phyloP scores from a whole-genome alignment of 2,888 invertebrate species.

The Nemapogon koenigi region DNA sequence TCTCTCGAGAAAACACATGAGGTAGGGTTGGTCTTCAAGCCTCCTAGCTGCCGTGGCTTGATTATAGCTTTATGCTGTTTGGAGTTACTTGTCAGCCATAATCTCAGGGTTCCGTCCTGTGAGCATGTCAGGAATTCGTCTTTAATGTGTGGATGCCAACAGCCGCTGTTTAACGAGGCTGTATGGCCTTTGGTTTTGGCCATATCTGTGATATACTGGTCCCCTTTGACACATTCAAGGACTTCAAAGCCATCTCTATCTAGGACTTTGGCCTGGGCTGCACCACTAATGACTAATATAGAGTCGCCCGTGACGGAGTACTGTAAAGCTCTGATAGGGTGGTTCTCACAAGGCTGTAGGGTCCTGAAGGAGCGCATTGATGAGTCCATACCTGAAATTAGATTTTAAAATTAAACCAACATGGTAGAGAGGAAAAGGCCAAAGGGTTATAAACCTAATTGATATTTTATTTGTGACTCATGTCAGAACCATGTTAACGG shows the following conservation, averaged over 20 bases:
- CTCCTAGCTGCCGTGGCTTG: constrained; percentile 86
- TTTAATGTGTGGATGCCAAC: constrained; percentile 91
- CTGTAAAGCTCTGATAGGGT: constrained; percentile 88
- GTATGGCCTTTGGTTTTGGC: constrained; percentile 93
- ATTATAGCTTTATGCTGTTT: constrained; percentile 83
- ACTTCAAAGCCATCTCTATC: constrained; percentile 95
- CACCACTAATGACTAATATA: constrained; percentile 90
- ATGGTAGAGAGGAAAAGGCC: no score
- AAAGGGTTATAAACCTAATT: no score
- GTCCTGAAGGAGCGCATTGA: constrained; percentile 90
- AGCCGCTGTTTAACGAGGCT: constrained; percentile 86
- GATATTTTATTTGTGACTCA: no score
- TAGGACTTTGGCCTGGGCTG: constrained; percentile 91
- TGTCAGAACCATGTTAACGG: no score
- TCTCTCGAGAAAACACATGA: constrained; percentile 85
- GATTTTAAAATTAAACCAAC: no score
- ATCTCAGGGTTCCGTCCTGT: constrained; percentile 89
- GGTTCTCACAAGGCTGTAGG: constrained; percentile 94
- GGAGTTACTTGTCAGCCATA: constrained; percentile 87
- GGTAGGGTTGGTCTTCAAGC: constrained; percentile 85
- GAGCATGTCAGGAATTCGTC: constrained; percentile 96
- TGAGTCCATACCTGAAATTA: constrained; percentile 90
- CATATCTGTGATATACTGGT: constrained; percentile 96
- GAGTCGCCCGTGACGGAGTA: constrained; percentile 95
- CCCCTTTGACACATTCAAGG: constrained; percentile 92